These are phyloP conservation scores for Sycophaga agraensis DNA, from an alignment of 1,140 invertebrate species.

Conservation along the genomic window DNA sequence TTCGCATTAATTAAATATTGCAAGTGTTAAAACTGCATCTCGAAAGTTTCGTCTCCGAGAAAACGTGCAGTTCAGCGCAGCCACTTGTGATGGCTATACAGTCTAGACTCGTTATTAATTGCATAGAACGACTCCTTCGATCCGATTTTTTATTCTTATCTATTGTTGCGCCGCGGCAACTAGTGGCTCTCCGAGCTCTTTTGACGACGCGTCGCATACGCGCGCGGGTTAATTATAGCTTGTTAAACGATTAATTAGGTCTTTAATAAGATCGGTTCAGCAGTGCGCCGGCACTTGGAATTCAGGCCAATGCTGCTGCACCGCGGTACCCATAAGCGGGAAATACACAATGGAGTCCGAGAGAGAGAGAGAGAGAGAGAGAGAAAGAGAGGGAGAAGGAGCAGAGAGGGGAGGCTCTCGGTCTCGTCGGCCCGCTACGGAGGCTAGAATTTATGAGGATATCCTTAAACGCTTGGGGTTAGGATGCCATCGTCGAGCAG, in stretches of 20 bases:
- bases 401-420: neutral
- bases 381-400: neutral
- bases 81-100: no score
- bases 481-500: no score
- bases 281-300: slow-evolving; percentile 19
- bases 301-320: slow-evolving; percentile 12
- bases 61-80: no score
- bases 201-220: neutral
- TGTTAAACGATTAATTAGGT: slow-evolving; percentile 52
- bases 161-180: neutral
- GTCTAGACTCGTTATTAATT: slow-evolving; percentile 9
- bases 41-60: no score
- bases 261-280: slow-evolving; percentile 47
- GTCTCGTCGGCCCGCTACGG: neutral
- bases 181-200: neutral
- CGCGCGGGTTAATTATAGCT: slow-evolving; percentile 48
- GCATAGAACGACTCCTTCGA: slow-evolving; percentile 12
- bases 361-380: neutral
- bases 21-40: no score
- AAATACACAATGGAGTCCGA: slow-evolving; percentile 10
- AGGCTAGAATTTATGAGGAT: slow-evolving; percentile 1
- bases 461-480: no score
- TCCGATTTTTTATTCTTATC: slow-evolving; percentile 17
- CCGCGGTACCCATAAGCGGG: slow-evolving; percentile 17
- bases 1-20: no score